phyloP scores from a whole-genome alignment of 1,140 invertebrate species.

The Drosophila erecta region DNA sequence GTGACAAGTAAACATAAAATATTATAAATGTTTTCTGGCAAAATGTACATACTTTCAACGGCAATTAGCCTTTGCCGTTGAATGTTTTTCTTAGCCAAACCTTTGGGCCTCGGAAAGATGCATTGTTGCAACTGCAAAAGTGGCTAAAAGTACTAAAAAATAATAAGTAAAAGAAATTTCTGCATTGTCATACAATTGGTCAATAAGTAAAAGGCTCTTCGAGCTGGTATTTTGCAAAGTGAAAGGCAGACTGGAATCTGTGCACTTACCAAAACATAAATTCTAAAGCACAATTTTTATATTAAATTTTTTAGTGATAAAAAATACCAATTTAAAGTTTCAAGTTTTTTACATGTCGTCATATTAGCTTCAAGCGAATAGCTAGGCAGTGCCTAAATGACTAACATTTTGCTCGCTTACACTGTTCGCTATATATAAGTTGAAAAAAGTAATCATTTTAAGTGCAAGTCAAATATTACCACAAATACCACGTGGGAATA shows the following conservation, averaged over 20 bases:
- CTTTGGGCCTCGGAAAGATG: constrained; percentile 6
- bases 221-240: constrained; percentile 58
- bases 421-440: background rate
- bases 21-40: constrained; percentile 18
- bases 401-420: background rate
- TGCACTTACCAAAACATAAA: constrained; percentile 26
- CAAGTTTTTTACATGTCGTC: background rate
- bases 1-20: constrained; percentile 28
- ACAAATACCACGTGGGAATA: background rate
- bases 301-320: background rate
- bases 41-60: constrained; percentile 12
- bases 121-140: constrained; percentile 32
- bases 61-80: constrained; percentile 15
- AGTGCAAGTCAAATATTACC: background rate
- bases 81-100: constrained; percentile 21
- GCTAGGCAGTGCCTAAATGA: background rate
- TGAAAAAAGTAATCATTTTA: background rate
- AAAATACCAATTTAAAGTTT: background rate
- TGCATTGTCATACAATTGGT: constrained; percentile 69
- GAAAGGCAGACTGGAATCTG: constrained; percentile 53
- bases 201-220: constrained; percentile 47
- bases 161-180: constrained; percentile 50
- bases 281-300: constrained; percentile 14
- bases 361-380: background rate
- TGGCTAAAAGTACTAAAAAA: constrained; percentile 15